Percentiles rank a stretch among this genome's conserved stretches.
These are phyloP conservation scores for Larimichthys crocea DNA, from an alignment of 2,113 vertebrate genomes.

Conservation along the genomic window DNA sequence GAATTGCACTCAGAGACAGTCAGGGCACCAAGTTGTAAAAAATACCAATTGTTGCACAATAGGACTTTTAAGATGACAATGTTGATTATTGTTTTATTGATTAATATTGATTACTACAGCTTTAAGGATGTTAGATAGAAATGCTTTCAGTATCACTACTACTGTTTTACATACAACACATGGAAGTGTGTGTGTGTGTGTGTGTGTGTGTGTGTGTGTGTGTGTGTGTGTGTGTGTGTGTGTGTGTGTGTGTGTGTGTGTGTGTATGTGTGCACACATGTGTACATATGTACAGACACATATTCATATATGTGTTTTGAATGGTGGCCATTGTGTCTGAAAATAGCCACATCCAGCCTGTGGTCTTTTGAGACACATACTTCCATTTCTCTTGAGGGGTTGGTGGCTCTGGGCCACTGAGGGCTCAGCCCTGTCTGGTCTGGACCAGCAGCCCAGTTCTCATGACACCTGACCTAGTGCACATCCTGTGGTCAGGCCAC, in stretches of 20 bases:
- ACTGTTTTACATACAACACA: neutral
- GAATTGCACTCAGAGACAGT: too few relatives aligned
- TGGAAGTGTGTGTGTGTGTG: neutral
- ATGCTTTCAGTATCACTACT: neutral
- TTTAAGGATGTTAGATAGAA: neutral
- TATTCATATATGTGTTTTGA: slow-evolving; percentile 23
- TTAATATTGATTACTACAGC: neutral
- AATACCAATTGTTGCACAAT: too few relatives aligned
- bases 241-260: neutral
- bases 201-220: neutral
- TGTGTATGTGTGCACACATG: too few relatives aligned
- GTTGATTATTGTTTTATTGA: too few relatives aligned
- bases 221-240: neutral
- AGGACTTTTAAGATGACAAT: too few relatives aligned
- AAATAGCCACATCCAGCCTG: slow-evolving; percentile 57
- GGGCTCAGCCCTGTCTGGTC: slow-evolving; percentile 59
- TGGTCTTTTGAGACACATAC: slow-evolving; percentile 57
- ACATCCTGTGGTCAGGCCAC: slow-evolving; percentile 64
- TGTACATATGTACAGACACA: neutral
- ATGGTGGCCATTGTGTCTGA: slow-evolving; percentile 42
- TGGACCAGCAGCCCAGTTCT: slow-evolving; percentile 60
- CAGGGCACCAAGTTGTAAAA: too few relatives aligned
- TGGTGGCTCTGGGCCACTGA: slow-evolving; percentile 11
- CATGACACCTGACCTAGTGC: slow-evolving; percentile 66
- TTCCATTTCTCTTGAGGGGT: slow-evolving; percentile 51